A percentile compares a stretch with the other conserved stretches of the same genome.
Conservation (phyloP, 1,140 invertebrate genomes). For the Sesamia nonagrioides region DNA sequence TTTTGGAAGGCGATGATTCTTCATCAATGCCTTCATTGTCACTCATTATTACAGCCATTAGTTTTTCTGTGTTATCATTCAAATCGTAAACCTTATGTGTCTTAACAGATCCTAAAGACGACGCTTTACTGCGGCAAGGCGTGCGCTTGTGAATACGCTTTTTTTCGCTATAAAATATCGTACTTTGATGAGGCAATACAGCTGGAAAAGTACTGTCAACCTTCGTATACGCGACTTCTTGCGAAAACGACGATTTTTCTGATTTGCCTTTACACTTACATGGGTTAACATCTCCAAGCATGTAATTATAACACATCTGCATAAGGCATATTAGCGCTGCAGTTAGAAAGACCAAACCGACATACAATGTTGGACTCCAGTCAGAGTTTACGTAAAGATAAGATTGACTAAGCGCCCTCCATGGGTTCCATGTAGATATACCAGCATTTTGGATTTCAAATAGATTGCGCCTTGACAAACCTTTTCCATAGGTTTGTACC, state of each 20-base stretch:
- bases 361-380: conserved; percentile 68
- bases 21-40: conserved; percentile 63
- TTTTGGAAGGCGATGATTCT: conserved; percentile 49
- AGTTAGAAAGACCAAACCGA: conserved; percentile 64
- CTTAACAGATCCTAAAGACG: conserved; percentile 62
- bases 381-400: conserved; percentile 69
- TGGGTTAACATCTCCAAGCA: conserved; percentile 62
- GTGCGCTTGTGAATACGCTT: conserved; percentile 46
- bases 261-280: conserved; percentile 64
- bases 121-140: conserved; percentile 59
- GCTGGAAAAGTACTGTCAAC: conserved; percentile 72
- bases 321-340: conserved; percentile 69
- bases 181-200: conserved; percentile 67
- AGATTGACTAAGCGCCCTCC: conserved; percentile 65
- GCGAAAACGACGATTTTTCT: conserved; percentile 32
- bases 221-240: conserved; percentile 67
- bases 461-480: conserved; percentile 72
- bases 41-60: conserved; percentile 74
- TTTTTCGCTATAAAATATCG: conserved; percentile 61
- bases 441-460: conserved; percentile 62
- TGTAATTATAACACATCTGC: conserved; percentile 73
- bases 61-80: conserved; percentile 75
- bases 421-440: conserved; percentile 69
- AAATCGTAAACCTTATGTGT: conserved; percentile 76
- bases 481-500: conserved; percentile 85